These are phyloP conservation scores for Anisognathus igniventris DNA, from an alignment of 2,797 vertebrate species.

Conservation along the genomic window DNA sequence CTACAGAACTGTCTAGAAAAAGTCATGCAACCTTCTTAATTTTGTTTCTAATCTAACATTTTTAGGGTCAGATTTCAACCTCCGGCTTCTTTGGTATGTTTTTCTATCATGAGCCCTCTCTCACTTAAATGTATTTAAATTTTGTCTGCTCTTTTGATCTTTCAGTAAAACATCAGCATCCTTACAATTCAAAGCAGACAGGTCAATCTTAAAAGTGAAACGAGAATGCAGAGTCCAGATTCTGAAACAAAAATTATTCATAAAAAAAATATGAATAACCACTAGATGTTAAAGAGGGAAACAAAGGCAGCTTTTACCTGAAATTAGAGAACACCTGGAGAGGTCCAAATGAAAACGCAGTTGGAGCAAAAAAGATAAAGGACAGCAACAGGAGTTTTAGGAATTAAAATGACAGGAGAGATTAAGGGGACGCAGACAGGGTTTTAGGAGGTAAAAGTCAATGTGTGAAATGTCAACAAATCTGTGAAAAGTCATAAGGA, in stretches of 20 bases:
- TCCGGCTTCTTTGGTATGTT: neutral
- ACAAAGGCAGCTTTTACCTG: neutral
- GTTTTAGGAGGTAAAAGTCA: neutral
- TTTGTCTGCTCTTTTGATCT: neutral
- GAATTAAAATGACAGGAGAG: neutral
- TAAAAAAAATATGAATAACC: neutral
- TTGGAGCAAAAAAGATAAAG: neutral
- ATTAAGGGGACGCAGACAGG: neutral
- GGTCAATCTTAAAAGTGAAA: neutral
- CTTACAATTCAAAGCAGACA: neutral
- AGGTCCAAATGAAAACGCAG: neutral
- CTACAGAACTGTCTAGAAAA: neutral
- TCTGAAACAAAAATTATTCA: neutral
- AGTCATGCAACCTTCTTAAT: neutral
- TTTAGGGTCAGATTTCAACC: neutral
- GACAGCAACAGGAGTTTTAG: neutral
- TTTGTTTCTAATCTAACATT: neutral
- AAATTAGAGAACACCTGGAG: neutral
- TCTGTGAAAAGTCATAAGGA: neutral
- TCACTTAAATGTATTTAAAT: neutral
- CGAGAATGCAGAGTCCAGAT: neutral
- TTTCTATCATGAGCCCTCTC: neutral
- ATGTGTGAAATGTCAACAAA: neutral
- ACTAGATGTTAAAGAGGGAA: neutral
- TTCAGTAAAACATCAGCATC: neutral